Evolutionary conservation across 2,888 invertebrate species (phyloP), one percentile per base, ranked within the genome.

Genomic region (Didymodactylos carnosus): DNA sequence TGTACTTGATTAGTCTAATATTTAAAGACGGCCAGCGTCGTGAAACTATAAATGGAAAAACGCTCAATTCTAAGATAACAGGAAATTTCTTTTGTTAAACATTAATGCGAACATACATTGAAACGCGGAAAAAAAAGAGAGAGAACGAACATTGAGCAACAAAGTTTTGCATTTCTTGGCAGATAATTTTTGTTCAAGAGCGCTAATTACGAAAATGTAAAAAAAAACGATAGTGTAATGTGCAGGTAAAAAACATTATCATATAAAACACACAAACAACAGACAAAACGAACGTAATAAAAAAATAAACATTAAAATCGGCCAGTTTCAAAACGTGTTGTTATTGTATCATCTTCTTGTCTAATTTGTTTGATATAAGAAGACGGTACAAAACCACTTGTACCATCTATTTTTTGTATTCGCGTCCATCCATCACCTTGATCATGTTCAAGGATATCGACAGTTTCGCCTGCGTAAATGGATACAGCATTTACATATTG

Each of bases 381-480:
- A 8, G 75, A 72, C 8, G 75, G 75, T 27, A 75, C 75, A 70
- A 71, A 75, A 13, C 75, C 75, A 10, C 46, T 29, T 62, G 46
- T 35, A 11, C 72, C 72, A 40, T 75, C 72, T 2, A 40, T 13
- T 29, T 72, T 69, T 70, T 69, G 41, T 23, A 72, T 62, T 11
- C 72, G 72, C 1, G 75, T 75, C 75, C 75, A 75, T n/a, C 75
- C 75, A 35, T 75, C 75, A 16, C 75, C 75, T 39, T 69, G 72
- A 46, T 75, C 75, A 39, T 51, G 46, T 70, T 75, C 75, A 14
- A 75, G 41, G 19, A 75, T 72, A 69, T 75, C 72, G 16, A 75
- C 13, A 43, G 39, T 69, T 46, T 75, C 75, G 14, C 71, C 71
- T n/a, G 40, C 75, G 5, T 39, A 39, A 3, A 75, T 75, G 13